A percentile compares a stretch with the other conserved stretches of the same genome.
phyloP scores from a whole-genome alignment of 2,888 invertebrate species.

The Cryptocephalus moraei region DNA sequence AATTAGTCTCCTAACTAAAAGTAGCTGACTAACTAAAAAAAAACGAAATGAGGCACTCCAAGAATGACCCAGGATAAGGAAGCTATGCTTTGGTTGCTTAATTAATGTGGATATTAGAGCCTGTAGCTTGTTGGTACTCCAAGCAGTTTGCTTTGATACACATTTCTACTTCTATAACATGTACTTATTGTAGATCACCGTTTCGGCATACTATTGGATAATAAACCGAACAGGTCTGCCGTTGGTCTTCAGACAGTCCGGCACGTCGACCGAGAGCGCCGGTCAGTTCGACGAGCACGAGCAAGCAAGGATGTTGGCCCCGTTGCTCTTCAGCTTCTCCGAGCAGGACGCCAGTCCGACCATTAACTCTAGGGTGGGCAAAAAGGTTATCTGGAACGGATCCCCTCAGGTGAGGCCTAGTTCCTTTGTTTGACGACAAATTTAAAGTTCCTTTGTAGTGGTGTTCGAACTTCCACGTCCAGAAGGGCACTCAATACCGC shows the following conservation, averaged over 20 bases:
- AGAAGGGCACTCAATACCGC: constrained; percentile 34
- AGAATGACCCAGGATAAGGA: no score
- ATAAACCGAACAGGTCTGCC: constrained; percentile 94
- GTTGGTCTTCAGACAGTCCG: constrained; percentile 88
- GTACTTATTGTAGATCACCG: constrained; percentile 45
- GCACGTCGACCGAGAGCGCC: constrained; percentile 62
- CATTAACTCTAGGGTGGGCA: constrained; percentile 68
- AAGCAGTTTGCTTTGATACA: neutral
- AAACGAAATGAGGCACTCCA: no score
- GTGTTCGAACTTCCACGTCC: constrained; percentile 81
- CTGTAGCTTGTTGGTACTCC: no score
- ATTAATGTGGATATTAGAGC: no score
- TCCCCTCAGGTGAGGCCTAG: constrained; percentile 41
- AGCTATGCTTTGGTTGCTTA: no score
- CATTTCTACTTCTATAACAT: neutral
- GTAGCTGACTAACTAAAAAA: no score
- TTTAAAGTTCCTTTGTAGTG: constrained; percentile 44
- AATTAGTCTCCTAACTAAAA: no score
- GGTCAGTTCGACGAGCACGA: constrained; percentile 95
- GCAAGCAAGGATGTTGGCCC: constrained; percentile 82
- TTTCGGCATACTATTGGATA: constrained; percentile 88
- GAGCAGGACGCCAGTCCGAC: constrained; percentile 80
- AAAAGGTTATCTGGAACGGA: constrained; percentile 41
- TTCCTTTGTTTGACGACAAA: no score
- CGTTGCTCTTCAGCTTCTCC: constrained; percentile 86